Percentiles rank a stretch among this genome's conserved stretches.
phyloP scores from a whole-genome alignment of 2,888 invertebrate species.

The Norana najaformis region DNA sequence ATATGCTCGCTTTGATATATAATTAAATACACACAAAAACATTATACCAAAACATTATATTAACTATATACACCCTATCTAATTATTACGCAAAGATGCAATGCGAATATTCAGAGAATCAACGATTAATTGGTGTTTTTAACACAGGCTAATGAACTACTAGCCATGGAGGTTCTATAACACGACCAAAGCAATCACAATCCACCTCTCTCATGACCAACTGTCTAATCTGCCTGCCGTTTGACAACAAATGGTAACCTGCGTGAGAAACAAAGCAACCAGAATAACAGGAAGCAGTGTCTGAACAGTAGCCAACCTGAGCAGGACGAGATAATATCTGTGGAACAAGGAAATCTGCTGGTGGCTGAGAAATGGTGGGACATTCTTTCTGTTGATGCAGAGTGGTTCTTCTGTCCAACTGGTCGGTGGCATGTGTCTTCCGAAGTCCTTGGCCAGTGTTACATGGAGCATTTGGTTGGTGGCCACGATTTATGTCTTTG shows the following conservation, averaged over 20 bases:
- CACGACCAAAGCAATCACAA: neutral
- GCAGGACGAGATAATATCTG: neutral
- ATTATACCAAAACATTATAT: too few species aligned
- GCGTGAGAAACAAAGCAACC: neutral
- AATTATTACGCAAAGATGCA: too few species aligned
- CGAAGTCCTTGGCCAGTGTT: neutral
- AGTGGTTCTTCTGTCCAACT: conserved; percentile 1
- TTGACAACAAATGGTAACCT: neutral
- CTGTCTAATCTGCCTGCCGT: too few species aligned
- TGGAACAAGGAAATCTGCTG: conserved; percentile 13
- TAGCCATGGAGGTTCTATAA: neutral
- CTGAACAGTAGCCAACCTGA: neutral
- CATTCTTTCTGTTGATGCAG: neutral
- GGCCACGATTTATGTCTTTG: conserved; percentile 34
- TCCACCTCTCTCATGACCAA: neutral
- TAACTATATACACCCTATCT: too few species aligned
- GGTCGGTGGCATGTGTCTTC: neutral
- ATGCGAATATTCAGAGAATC: too few species aligned
- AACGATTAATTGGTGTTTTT: too few species aligned
- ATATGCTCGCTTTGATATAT: too few species aligned
- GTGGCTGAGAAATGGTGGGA: neutral
- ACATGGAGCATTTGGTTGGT: neutral
- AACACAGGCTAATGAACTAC: neutral
- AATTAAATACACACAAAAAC: too few species aligned
- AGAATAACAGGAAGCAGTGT: neutral